Evolutionary conservation across 2,888 invertebrate species (phyloP), one percentile per base, ranked within the genome.

Genomic region (Campopleginae sp.): DNA sequence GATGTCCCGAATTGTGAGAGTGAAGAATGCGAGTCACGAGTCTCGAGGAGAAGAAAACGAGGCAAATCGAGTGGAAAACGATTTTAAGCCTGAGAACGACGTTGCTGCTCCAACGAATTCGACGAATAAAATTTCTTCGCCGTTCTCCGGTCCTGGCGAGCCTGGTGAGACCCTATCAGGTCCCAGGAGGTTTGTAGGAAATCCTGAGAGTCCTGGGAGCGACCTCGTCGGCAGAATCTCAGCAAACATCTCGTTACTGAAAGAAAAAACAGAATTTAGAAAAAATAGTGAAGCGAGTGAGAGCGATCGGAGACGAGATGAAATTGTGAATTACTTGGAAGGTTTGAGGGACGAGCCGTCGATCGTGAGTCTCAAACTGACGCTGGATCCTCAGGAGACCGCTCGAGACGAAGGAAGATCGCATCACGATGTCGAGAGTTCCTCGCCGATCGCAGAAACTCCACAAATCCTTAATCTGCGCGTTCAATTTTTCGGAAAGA

Each of bases 311-410:
- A 27, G 46, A 27, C n/a, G 42, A 31, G 54, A 51, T 12, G 61
- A 61, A 23, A 72, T 80, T 4, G 68, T 61, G 6, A 48, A 44
- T 33, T 70, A 54, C 38, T 44, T 85, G 12, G 81, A 85, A 46
- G 12, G n/a, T 54, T 7, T 78, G 6, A 61, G 44, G n/a, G 68
- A 74, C 0, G 84, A 85, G 68, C 81, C 81, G 17, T 81, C 84
- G 66, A 78, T 70, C 51, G 78, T 85, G 3, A 78, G 78, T 78
- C 74, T 81, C 14, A 48, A 78, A 33, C 77, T 85, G 63, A 74
- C 63, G 14, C 65, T 85, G 63, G 44, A 81, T 33, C 42, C 72
- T 2, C 51, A 23, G 23, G 27, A 74, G 12, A 58, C 27, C 38
- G 38, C 23, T 31, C 42, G 33, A 19, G 38, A 10, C 7, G 8